These are phyloP conservation scores for Eupeodes latifasciatus DNA, from an alignment of 2,888 invertebrate species.

Conservation along the genomic window DNA sequence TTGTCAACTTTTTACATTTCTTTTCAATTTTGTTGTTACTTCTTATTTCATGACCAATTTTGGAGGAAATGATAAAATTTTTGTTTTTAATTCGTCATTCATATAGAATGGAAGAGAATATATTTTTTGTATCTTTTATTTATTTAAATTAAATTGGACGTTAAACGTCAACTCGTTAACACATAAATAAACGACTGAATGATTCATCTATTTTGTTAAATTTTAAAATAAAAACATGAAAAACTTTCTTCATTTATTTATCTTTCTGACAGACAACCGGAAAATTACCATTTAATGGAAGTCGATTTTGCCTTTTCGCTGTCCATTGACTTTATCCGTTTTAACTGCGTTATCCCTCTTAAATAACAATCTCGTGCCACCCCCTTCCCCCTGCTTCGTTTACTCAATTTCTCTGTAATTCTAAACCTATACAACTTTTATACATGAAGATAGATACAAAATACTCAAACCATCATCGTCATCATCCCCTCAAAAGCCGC, in stretches of 20 bases:
- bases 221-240: background rate
- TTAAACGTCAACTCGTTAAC: conserved; percentile 54
- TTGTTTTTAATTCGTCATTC: too few relatives aligned
- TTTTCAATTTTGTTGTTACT: too few relatives aligned
- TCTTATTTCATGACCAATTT: too few relatives aligned
- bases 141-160: conserved; percentile 39
- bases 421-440: too few relatives aligned
- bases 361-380: background rate
- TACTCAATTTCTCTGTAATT: too few relatives aligned
- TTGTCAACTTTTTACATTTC: too few relatives aligned
- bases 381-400: background rate
- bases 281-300: conserved; percentile 66
- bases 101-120: background rate
- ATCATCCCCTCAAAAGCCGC: conserved; percentile 17
- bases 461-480: background rate
- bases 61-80: too few relatives aligned
- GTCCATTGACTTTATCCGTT: conserved; percentile 56
- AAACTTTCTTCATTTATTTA: conserved; percentile 61
- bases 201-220: conserved; percentile 34
- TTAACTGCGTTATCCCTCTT: conserved; percentile 28
- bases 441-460: background rate
- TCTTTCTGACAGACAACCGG: conserved; percentile 61
- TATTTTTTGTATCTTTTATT: conserved; percentile 5
- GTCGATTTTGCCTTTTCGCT: conserved; percentile 38
- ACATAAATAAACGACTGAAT: conserved; percentile 23